Evolutionary conservation across 2,888 invertebrate species (phyloP), one percentile per base, ranked within the genome.

Genomic region (Geophilus truncorum): DNA sequence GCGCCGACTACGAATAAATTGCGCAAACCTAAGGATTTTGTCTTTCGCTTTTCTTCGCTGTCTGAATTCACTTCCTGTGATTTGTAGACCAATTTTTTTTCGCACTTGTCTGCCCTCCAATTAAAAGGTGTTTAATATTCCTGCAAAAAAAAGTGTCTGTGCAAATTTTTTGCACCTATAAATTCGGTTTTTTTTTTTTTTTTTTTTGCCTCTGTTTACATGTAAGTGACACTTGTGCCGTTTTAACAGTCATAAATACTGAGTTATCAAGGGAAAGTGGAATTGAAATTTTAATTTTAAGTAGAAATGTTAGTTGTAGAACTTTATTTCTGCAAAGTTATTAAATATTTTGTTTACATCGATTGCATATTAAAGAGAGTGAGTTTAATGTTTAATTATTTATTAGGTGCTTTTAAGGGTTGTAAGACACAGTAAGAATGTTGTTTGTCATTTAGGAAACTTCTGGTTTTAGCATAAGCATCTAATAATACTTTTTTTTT

Each of bases 1-100:
- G 70, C 70, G 28, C 25, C 28, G 70, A 70, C 25, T 70, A 70
- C 70, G 70, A 70, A 70, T 70, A 70, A 70, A 70, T 70, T 70
- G 70, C 70, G 70, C 70, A 70, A 70, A 70, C 28, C 70, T 1
- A 28, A 70, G 70, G 70, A 70, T 70, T 70, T 70, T 70, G 70
- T 28, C 70, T 70, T n/a, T 70, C 51, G 51, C 51, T 51, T 51
- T 51, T 18, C 18, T 45, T 51, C 51, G 51, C 51, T 51, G 18
- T 51, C 51, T 23, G 9, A 70, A 70, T 70, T 70, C 25, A 25
- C 9, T n/a, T 25, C 12, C 51, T 70, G 70, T 70, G 70, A 70
- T 70, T 70, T 70, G 70, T 70, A 23, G 70, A 10, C 28, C 28
- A 70, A 70, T 70, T 28, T 70, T 70, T 70, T 70, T n/a, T n/a